Percentiles rank a stretch among this genome's conserved stretches.
Conservation (phyloP, 2,113 vertebrate species). For the Circaetus gallicus region DNA sequence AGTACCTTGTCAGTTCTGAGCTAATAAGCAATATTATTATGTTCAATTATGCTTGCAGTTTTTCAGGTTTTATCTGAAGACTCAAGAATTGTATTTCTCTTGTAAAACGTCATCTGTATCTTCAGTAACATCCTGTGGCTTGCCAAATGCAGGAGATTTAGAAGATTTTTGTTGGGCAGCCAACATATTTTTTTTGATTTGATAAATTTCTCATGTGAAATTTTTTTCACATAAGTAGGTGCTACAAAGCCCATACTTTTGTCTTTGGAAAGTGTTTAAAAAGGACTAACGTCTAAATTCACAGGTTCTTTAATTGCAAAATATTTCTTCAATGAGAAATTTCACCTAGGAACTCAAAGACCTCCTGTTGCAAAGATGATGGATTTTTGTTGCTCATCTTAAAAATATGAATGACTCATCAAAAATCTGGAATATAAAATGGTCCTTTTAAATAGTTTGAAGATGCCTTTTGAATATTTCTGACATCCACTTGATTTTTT, state of each 20-base stretch:
- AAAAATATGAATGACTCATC: not conserved
- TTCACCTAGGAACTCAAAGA: not conserved
- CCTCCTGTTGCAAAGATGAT: not conserved
- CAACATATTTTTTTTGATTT: not conserved
- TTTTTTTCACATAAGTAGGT: not conserved
- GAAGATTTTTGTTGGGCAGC: not conserved
- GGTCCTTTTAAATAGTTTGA: not conserved
- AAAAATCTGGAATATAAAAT: constrained; percentile 12
- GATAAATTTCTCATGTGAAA: not conserved
- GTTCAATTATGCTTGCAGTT: not conserved
- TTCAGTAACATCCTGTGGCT: not conserved
- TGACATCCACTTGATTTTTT: not conserved
- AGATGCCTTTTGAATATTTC: not conserved
- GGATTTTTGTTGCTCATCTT: not conserved
- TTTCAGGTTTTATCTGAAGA: not conserved
- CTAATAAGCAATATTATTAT: not conserved
- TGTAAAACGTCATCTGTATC: not conserved
- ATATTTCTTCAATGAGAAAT: constrained; percentile 1
- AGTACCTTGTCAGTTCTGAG: not conserved
- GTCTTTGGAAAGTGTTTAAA: not conserved
- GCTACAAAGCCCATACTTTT: not conserved
- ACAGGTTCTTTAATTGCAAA: not conserved
- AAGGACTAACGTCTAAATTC: not conserved
- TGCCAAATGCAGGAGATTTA: not conserved
- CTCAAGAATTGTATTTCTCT: not conserved